phyloP scores from a whole-genome alignment of 2,888 invertebrate species.

The Artemia sinica region DNA sequence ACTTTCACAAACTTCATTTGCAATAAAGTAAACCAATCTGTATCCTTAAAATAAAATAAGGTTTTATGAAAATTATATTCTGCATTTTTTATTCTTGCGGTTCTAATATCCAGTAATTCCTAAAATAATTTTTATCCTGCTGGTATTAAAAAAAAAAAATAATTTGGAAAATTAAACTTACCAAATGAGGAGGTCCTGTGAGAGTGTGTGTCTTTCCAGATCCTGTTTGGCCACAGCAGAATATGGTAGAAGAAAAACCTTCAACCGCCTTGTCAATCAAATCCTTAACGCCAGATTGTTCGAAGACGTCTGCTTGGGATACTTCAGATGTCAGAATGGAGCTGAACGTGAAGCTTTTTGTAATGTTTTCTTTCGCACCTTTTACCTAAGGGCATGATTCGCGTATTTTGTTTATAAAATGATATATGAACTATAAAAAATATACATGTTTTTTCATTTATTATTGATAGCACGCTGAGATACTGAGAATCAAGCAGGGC shows the following conservation, averaged over 20 bases:
- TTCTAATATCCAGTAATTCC: background rate
- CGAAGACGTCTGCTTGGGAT: conserved; percentile 61
- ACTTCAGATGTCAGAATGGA: conserved; percentile 85
- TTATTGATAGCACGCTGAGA: too few species aligned
- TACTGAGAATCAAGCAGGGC: too few species aligned
- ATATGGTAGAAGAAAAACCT: conserved; percentile 80
- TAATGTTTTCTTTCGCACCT: conserved; percentile 25
- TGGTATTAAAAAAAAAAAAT: conserved; percentile 1
- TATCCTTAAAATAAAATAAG: too few species aligned
- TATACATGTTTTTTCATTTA: too few species aligned
- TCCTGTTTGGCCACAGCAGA: conserved; percentile 92
- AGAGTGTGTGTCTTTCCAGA: conserved; percentile 91
- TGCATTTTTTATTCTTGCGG: background rate
- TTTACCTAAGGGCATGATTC: too few species aligned
- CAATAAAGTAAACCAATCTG: too few species aligned
- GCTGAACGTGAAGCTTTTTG: conserved; percentile 80
- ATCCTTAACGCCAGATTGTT: conserved; percentile 73
- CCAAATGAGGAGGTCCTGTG: conserved; percentile 73
- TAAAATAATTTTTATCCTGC: background rate
- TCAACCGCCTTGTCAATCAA: conserved; percentile 85
- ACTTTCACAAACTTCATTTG: too few species aligned
- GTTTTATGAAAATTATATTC: background rate
- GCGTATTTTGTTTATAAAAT: too few species aligned
- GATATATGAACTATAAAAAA: too few species aligned
- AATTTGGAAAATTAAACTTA: conserved; percentile 33